These are phyloP conservation scores for Catharus ustulatus DNA, from an alignment of 2,797 vertebrate genomes.

Conservation along the genomic window DNA sequence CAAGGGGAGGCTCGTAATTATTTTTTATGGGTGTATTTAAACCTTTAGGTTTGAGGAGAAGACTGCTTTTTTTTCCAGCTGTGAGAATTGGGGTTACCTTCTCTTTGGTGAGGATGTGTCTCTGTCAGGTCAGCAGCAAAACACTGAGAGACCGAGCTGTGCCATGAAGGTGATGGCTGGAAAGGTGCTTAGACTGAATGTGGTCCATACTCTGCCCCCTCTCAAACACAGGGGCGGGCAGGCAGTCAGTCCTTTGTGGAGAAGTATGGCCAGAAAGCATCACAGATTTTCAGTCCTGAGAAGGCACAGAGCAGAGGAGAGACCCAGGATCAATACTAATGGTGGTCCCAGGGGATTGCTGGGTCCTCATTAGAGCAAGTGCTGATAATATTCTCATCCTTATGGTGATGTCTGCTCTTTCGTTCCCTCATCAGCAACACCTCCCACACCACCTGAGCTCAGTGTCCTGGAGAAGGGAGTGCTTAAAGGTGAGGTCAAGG, in stretches of 20 bases:
- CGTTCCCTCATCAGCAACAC: neutral
- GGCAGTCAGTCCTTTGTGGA: neutral
- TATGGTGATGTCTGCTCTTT: neutral
- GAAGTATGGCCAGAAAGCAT: neutral
- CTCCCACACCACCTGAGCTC: neutral
- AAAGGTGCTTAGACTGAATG: neutral
- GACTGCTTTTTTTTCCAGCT: neutral
- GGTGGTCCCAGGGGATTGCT: neutral
- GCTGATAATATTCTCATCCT: neutral
- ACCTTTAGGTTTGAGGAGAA: neutral
- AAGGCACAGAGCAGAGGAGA: neutral
- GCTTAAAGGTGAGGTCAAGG: conserved; percentile 44
- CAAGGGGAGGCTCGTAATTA: neutral
- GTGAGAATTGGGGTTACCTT: neutral
- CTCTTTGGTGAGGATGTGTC: neutral
- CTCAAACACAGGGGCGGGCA: neutral
- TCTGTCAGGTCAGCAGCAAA: neutral
- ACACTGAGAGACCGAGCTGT: neutral
- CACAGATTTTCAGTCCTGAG: neutral
- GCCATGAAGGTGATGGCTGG: neutral
- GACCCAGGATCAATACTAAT: neutral
- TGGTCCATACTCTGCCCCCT: neutral
- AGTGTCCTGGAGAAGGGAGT: neutral
- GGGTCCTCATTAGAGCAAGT: neutral
- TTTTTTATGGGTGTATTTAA: neutral